Conservation (phyloP, 2,888 invertebrate species). For the Melanostoma scalare region DNA sequence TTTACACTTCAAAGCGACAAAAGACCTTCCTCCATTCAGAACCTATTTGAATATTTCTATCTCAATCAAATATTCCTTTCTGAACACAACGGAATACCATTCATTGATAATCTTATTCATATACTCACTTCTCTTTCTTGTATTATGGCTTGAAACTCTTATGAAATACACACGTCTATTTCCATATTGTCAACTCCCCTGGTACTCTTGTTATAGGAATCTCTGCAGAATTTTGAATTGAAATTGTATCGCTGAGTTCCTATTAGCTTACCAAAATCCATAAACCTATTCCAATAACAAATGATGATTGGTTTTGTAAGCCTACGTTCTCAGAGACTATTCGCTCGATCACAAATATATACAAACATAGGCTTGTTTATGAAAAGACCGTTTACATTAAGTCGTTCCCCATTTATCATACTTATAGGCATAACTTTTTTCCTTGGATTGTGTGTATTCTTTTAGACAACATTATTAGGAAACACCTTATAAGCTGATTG, state of each 20-base stretch:
- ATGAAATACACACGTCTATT: neutral
- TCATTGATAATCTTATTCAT: conserved; percentile 27
- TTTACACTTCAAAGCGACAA: too few relatives aligned
- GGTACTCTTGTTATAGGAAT: neutral
- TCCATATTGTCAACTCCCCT: neutral
- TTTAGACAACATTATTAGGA: conserved; percentile 21
- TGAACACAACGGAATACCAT: conserved; percentile 8
- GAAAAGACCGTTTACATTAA: neutral
- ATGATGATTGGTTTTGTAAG: conserved; percentile 21
- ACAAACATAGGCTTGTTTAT: neutral
- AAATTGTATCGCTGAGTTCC: conserved; percentile 10
- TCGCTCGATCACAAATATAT: neutral
- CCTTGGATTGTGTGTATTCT: conserved; percentile 16
- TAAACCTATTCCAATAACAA: conserved; percentile 6
- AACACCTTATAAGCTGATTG: conserved; percentile 32
- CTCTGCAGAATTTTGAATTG: conserved; percentile 26
- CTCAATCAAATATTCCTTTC: conserved; percentile 1
- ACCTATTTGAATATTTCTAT: conserved; percentile 10
- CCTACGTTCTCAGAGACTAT: conserved; percentile 10
- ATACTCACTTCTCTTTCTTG: neutral
- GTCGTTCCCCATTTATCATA: conserved; percentile 29
- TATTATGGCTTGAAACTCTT: neutral
- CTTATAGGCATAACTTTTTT: neutral
- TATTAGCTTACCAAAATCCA: neutral
- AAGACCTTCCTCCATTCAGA: neutral